These are phyloP conservation scores for Bubo bubo DNA, from an alignment of 2,113 vertebrate genomes.

Conservation along the genomic window DNA sequence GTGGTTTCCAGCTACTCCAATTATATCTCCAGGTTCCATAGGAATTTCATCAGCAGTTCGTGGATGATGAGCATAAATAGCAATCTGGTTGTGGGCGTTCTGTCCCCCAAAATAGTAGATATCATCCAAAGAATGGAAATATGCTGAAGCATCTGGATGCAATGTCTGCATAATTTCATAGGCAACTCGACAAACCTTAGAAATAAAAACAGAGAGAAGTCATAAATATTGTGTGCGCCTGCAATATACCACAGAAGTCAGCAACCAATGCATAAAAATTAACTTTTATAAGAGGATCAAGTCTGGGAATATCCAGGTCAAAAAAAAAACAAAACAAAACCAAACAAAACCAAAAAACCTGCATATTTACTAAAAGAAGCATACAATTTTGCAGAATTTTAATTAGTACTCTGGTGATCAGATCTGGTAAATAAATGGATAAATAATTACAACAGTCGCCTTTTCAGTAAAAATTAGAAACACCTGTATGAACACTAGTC, in stretches of 20 bases:
- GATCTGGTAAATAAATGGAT: neutral
- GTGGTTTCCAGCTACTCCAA: constrained; percentile 97
- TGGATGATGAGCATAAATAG: constrained; percentile 91
- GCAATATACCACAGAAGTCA: neutral
- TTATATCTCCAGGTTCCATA: constrained; percentile 93
- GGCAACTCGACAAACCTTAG: constrained; percentile 95
- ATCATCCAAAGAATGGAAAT: constrained; percentile 96
- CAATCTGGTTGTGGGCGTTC: constrained; percentile 97
- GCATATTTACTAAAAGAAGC: neutral
- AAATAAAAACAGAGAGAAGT: constrained; percentile 5
- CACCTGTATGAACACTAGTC: neutral
- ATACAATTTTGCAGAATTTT: neutral
- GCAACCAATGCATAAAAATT: neutral
- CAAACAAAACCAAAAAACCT: rapidly evolving
- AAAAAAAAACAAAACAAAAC: neutral
- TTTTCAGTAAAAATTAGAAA: neutral
- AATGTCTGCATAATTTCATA: constrained; percentile 99
- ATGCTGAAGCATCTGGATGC: constrained; percentile 94
- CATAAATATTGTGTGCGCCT: neutral
- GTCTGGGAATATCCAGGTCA: neutral
- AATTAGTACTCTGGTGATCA: neutral
- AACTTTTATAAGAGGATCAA: neutral
- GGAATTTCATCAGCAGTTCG: constrained; percentile 91
- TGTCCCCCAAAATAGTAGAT: constrained; percentile 99
- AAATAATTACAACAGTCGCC: neutral